phyloP scores from a whole-genome alignment of 2,888 invertebrate genomes.

The Xiphydria camelus region DNA sequence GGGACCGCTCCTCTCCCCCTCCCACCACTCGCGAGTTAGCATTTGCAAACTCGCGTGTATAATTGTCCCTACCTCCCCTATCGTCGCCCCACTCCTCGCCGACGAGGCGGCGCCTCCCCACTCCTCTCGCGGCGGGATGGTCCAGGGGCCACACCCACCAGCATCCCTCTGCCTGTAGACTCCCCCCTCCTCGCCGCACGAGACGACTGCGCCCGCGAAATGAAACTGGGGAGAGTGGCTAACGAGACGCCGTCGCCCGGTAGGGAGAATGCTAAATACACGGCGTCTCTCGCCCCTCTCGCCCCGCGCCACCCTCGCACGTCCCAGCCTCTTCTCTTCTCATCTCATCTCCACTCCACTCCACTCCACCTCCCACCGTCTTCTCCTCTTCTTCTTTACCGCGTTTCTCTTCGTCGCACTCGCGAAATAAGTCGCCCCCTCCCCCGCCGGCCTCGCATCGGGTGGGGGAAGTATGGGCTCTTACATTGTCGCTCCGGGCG shows the following conservation, averaged over 20 bases:
- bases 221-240: slow-evolving; percentile 38
- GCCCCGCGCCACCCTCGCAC: slow-evolving; percentile 18
- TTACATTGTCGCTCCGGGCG: slow-evolving; percentile 40
- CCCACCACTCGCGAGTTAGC: slow-evolving; percentile 27
- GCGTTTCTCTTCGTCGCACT: slow-evolving; percentile 12
- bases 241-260: slow-evolving; percentile 51
- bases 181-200: slow-evolving; percentile 18
- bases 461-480: slow-evolving; percentile 33
- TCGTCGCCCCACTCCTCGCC: slow-evolving; percentile 41
- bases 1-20: slow-evolving; percentile 29
- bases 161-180: slow-evolving; percentile 34
- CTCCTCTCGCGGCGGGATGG: slow-evolving; percentile 26
- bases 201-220: slow-evolving; percentile 16
- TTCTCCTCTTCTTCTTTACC: slow-evolving; percentile 15
- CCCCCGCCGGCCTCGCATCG: slow-evolving; percentile 21
- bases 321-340: slow-evolving; percentile 14
- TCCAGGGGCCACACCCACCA: slow-evolving; percentile 44
- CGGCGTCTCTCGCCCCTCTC: slow-evolving; percentile 38
- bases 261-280: slow-evolving; percentile 49
- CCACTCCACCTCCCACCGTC: slow-evolving; percentile 12
- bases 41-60: slow-evolving; percentile 37
- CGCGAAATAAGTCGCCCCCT: slow-evolving; percentile 23
- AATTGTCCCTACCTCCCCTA: slow-evolving; percentile 41
- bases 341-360: slow-evolving; percentile 20
- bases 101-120: slow-evolving; percentile 14